A percentile compares a stretch with the other conserved stretches of the same genome.
Evolutionary conservation across 2,113 vertebrate species (phyloP).

Genomic region (Myodes glareolus): DNA sequence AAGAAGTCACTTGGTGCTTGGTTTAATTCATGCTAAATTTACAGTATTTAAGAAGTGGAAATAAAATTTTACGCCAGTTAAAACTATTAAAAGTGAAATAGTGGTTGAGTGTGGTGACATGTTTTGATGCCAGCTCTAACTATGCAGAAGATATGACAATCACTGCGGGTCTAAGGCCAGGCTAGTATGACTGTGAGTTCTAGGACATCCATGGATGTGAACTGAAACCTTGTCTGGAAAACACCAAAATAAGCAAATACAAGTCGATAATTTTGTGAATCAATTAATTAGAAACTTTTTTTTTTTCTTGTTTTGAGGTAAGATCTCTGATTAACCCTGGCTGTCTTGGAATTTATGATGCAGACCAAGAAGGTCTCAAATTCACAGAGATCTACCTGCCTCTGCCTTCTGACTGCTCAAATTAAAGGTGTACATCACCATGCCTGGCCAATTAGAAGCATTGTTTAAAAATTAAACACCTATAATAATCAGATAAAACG

Average conservation of each 20-base stretch:
- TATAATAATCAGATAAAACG: background rate
- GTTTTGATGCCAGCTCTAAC: background rate
- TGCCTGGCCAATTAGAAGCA: background rate
- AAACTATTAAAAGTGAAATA: background rate
- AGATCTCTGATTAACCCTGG: too few species aligned
- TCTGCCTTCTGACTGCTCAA: too few species aligned
- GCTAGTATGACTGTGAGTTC: background rate
- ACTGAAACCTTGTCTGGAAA: background rate
- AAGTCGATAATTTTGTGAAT: too few species aligned
- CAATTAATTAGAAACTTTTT: too few species aligned
- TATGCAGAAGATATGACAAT: background rate
- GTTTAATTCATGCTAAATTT: conserved; percentile 38
- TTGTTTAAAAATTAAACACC: conserved; percentile 3
- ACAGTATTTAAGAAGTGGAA: background rate
- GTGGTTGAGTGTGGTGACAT: background rate
- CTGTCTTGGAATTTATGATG: too few species aligned
- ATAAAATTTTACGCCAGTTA: background rate
- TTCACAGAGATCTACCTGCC: too few species aligned
- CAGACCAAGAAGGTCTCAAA: too few species aligned
- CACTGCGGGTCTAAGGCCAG: background rate
- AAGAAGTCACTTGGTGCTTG: conserved; percentile 35
- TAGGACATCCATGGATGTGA: background rate
- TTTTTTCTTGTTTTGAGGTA: too few species aligned
- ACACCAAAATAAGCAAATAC: too few species aligned
- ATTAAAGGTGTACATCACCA: too few species aligned